Base-by-base conservation (phyloP, 2,797 vertebrate species). In the Galago senegalensis region DNA sequence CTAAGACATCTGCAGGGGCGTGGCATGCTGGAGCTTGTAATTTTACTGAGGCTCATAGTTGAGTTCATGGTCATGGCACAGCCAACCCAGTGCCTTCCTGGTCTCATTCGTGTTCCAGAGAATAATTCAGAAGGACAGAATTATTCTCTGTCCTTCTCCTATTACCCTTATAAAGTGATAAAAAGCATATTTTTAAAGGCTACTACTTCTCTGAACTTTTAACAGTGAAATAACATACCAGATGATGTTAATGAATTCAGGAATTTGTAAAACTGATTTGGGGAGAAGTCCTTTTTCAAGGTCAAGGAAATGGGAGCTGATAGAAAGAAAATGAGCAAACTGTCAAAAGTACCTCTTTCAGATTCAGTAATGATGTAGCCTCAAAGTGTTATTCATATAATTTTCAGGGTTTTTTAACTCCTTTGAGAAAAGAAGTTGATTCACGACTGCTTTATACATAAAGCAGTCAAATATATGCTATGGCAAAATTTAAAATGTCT, bases 271-370 rank as follows among this genome's bases (percentile, higher is more conserved):
- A 94, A 70, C 25, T 72, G 23, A n/a, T 72, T 89, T 92, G 21
- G 31, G 43, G n/a, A 16, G 75, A 94, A 82, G 37, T 61, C 60
- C 40, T 87, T 96, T 96, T 81, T 86, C 83, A 89, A 96, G 67
- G 67, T 89, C 79, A 89, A 87, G 77, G 56, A 85, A 93, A 94
- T 49, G 56, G 85, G 18, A 58, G 20, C 13, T 70, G 40, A 67
- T 43, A 9, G 31, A 67, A 79, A 92, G 60, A 29, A 75, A 90
- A 94, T 83, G 53, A 81, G 12, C 31, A 85, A 92, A 92, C 53
- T 56, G 40, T 80, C 73, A 23, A 89, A 91, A 92, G 76, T 49
- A 75, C 77, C 31, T 25, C n/a, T 58, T 34, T 89, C 1, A 65
- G 37, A 49, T 88, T 86, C 85, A 86, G 43, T 70, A 65, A 94